A percentile compares a stretch with the other conserved stretches of the same genome.
Conservation (phyloP, 2,113 vertebrate species). For the Gadus chalcogrammus region DNA sequence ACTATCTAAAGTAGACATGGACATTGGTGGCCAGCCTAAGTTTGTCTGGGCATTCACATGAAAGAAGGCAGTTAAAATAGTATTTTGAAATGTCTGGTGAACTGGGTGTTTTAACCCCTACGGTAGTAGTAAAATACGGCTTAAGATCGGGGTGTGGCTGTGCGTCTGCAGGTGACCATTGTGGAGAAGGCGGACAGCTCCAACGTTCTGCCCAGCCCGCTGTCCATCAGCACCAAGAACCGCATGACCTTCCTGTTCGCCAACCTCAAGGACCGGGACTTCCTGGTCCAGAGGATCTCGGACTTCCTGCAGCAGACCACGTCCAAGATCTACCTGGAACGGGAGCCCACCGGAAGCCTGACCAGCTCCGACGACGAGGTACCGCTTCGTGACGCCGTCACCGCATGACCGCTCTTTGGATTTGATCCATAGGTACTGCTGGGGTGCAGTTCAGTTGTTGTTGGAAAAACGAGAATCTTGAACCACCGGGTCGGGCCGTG, state of each 20-base stretch:
- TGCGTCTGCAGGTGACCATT: constrained; percentile 85
- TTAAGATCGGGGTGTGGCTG: too few relatives aligned
- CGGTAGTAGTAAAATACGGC: too few relatives aligned
- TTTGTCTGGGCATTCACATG: too few relatives aligned
- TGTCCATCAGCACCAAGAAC: constrained; percentile 98
- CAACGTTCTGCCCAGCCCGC: constrained; percentile 90
- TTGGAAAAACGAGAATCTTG: too few relatives aligned
- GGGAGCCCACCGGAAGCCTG: constrained; percentile 83
- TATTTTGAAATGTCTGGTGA: too few relatives aligned
- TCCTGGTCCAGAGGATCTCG: constrained; percentile 95
- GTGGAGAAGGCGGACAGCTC: constrained; percentile 98
- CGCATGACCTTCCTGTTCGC: constrained; percentile 98
- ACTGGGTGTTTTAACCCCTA: not conserved
- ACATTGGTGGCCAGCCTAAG: not conserved
- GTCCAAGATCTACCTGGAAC: constrained; percentile 87
- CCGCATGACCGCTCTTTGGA: not conserved
- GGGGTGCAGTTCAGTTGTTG: too few relatives aligned
- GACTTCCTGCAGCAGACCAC: constrained; percentile 97
- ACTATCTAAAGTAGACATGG: too few relatives aligned
- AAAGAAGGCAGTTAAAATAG: too few relatives aligned
- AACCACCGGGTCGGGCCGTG: too few relatives aligned
- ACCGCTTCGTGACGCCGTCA: constrained; percentile 4
- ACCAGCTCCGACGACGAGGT: constrained; percentile 95
- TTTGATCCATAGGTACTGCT: too few relatives aligned
- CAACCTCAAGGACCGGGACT: constrained; percentile 95